phyloP scores from a whole-genome alignment of 1,140 invertebrate genomes.

The Macrotrachela quadricornifera region DNA sequence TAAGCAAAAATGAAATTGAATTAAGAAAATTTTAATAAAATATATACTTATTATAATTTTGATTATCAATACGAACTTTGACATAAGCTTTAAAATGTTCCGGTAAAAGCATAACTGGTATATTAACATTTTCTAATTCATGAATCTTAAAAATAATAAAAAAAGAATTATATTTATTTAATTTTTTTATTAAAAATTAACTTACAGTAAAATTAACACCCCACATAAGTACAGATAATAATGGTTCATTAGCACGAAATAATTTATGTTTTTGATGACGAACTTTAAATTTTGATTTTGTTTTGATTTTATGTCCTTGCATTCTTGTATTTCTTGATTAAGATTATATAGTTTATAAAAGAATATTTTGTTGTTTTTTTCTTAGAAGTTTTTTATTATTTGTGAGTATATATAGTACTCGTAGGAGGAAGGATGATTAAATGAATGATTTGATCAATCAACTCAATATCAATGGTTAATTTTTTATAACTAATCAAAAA shows the following conservation, averaged over 20 bases:
- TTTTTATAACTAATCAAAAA: too few species aligned
- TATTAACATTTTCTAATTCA: slow-evolving; percentile 87
- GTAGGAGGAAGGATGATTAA: too few species aligned
- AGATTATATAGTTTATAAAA: too few species aligned
- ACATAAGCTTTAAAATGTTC: slow-evolving; percentile 66
- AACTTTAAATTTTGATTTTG: slow-evolving; percentile 13
- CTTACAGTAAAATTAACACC: slow-evolving; percentile 93
- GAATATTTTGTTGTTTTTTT: too few species aligned
- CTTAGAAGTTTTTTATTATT: too few species aligned
- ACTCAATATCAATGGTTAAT: too few species aligned
- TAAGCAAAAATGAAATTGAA: too few species aligned
- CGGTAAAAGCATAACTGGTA: slow-evolving; percentile 90
- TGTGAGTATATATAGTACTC: too few species aligned
- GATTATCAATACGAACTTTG: slow-evolving; percentile 96
- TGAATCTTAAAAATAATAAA: slow-evolving; percentile 55
- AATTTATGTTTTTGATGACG: slow-evolving; percentile 76
- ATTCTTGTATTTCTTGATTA: too few species aligned
- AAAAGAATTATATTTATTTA: neutral
- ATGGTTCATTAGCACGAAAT: slow-evolving; percentile 90
- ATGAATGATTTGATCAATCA: too few species aligned
- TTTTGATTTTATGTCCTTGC: too few species aligned
- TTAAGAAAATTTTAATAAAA: too few species aligned
- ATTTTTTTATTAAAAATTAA: neutral
- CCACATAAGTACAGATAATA: slow-evolving; percentile 99
- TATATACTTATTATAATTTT: slow-evolving; percentile 92